Conservation (phyloP, 1,140 invertebrate genomes). For the Adelges cooleyi region DNA sequence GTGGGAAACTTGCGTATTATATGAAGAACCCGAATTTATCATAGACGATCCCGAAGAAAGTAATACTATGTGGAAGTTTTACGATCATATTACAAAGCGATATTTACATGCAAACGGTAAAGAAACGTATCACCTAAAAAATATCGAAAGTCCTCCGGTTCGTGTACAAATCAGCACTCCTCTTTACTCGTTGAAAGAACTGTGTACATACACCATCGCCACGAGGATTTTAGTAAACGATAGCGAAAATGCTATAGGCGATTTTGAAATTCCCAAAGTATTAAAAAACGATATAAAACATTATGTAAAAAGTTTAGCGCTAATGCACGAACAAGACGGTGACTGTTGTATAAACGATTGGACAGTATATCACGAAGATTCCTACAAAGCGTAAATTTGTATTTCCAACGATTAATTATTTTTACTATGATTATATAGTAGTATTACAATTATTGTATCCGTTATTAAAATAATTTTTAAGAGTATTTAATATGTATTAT, state of each 20-base stretch:
- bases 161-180: slow-evolving; percentile 11
- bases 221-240: background rate
- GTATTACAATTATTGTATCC: too few species aligned
- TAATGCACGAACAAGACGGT: background rate
- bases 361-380: slow-evolving; percentile 3
- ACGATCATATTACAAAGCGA: slow-evolving; percentile 12
- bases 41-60: background rate
- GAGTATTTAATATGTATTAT: too few species aligned
- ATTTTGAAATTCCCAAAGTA: background rate
- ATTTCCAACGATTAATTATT: too few species aligned
- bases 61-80: slow-evolving; percentile 17
- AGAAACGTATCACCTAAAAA: background rate
- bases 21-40: slow-evolving; percentile 17
- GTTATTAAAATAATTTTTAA: too few species aligned
- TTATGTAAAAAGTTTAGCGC: background rate
- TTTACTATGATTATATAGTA: too few species aligned
- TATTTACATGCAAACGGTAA: slow-evolving; percentile 13
- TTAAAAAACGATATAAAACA: slow-evolving; percentile 7
- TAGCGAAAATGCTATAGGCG: background rate
- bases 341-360: background rate
- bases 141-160: background rate
- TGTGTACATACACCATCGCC: background rate
- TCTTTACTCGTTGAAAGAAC: slow-evolving; percentile 9
- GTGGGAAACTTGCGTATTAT: slow-evolving; percentile 1
- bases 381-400: background rate